These are phyloP conservation scores for Lycocerus yunnanus DNA, from an alignment of 2,888 invertebrate species.

Conservation along the genomic window DNA sequence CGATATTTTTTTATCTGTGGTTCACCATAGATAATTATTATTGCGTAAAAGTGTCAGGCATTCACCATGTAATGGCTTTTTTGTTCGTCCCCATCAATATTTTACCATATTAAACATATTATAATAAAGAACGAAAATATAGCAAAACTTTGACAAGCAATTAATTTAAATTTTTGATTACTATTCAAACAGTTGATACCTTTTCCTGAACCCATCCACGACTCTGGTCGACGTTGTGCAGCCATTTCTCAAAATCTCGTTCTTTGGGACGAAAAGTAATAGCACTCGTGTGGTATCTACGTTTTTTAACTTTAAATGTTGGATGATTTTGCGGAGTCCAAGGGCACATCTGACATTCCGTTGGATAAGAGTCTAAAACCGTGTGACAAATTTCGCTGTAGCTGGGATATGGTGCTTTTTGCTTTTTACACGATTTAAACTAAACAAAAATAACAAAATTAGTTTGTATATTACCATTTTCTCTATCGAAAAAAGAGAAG, in stretches of 20 bases:
- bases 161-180: not conserved
- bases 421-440: conserved; percentile 37
- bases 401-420: conserved; percentile 42
- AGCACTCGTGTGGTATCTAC: conserved; percentile 34
- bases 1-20: no score
- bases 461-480: not conserved
- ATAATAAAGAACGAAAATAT: no score
- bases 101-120: no score
- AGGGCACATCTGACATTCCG: conserved; percentile 42
- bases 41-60: no score
- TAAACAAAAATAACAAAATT: not conserved
- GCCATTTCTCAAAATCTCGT: conserved; percentile 9
- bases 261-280: conserved; percentile 10
- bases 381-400: conserved; percentile 44
- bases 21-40: no score
- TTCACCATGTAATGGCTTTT: no score
- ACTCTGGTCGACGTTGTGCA: not conserved
- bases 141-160: no score
- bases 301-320: conserved; percentile 37
- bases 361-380: conserved; percentile 35
- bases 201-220: conserved; percentile 13
- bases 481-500: not conserved
- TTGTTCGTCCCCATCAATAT: no score
- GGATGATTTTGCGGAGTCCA: conserved; percentile 40
- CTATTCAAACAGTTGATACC: not conserved